Base-by-base conservation (phyloP, 2,113 vertebrate species). In the Platycercus adscitus region DNA sequence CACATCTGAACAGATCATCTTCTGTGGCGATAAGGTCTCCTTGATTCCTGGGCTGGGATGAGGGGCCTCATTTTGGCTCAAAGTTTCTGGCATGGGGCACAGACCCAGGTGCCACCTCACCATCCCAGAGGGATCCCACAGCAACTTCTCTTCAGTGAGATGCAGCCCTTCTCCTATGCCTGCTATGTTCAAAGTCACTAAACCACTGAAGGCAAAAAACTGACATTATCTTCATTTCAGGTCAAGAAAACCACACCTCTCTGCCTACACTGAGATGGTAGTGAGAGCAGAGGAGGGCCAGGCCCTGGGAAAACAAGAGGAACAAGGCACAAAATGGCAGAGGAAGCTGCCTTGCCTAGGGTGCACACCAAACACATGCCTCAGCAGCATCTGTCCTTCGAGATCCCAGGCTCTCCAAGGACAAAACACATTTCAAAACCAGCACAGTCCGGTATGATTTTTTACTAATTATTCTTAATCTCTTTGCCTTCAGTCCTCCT, bases 21-120 rank as follows among this genome's bases (percentile, higher is more conserved):
- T 53, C 65, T 31, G 35, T 17, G 26, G 33, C 13, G 13, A 35
- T 26, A 28, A 65, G 17, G 18, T 50, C 35, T 44, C 43, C n/a
- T 9, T 15, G 53, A 18, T 52, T 66, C 68, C 41, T 12, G 26
- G 29, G 11, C 24, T 44, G 14, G 37, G 17, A 19, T 25, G 56
- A 73, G 11, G 2, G 17, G 3, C 10, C 24, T 81, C 7, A 0
- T 11, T 47, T 21, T 13, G 49, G 20, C 29, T n/a, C 17, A 75
- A 37, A 79, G 13, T 33, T 64, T 25, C 31, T 43, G 41, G 17
- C 13, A 39, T 29, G 72, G 12, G 7, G 8, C 31, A 65, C 0
- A 0, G 41, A 10, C 68, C 17, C 5, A 12, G 0, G 0, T 17
- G 13, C 25, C 41, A 65, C 26, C 33, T 52, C 80, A 72, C 4